Conservation (phyloP, 2,888 invertebrate genomes). For the Aspidapion aeneum region DNA sequence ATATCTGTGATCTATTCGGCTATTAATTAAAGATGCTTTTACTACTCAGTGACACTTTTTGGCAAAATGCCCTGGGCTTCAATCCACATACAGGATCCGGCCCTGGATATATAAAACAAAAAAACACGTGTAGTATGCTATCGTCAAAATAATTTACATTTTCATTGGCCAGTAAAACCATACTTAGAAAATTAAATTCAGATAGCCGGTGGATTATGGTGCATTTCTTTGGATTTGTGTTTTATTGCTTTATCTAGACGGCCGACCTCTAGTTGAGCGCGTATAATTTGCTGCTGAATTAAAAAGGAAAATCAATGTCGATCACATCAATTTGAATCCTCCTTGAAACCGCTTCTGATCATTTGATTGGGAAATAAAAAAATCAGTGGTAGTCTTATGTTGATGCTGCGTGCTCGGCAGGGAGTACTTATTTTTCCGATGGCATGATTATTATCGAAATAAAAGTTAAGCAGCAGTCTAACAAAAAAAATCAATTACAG, state of each 20-base stretch:
- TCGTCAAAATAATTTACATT: slow-evolving; percentile 34
- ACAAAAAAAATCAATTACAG: too few species aligned
- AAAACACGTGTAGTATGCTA: slow-evolving; percentile 25
- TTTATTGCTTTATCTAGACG: slow-evolving; percentile 37
- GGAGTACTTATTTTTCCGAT: too few species aligned
- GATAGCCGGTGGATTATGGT: not conserved
- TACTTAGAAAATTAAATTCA: slow-evolving; percentile 33
- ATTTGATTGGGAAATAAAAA: not conserved
- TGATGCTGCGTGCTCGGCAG: too few species aligned
- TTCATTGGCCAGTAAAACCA: slow-evolving; percentile 38
- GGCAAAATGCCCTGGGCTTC: too few species aligned
- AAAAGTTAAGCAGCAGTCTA: too few species aligned
- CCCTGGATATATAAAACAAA: slow-evolving; percentile 1
- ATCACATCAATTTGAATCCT: not conserved
- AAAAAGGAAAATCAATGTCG: not conserved
- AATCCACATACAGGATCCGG: too few species aligned
- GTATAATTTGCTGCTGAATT: not conserved
- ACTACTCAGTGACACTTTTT: too few species aligned
- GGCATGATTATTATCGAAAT: too few species aligned
- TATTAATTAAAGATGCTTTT: too few species aligned
- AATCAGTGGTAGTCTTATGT: too few species aligned
- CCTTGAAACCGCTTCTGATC: not conserved
- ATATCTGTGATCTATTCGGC: too few species aligned
- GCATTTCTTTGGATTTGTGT: slow-evolving; percentile 22
- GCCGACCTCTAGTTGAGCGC: slow-evolving; percentile 11